Conservation (phyloP, 2,797 vertebrate genomes). For the Gallinago stenura region DNA sequence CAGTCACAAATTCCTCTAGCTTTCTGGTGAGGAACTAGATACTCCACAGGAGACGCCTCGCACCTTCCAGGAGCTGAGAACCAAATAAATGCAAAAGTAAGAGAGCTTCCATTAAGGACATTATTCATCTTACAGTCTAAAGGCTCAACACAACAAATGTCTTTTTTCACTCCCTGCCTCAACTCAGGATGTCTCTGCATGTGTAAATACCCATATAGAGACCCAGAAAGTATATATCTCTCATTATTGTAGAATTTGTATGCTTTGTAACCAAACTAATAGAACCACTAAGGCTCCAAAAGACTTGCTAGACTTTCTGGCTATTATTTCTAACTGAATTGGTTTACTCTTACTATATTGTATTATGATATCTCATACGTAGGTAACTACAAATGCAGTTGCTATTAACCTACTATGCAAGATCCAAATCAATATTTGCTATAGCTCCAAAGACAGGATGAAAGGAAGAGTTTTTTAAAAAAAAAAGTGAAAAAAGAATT, state of each 20-base stretch:
- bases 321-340: background rate
- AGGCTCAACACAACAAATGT: background rate
- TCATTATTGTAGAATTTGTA: background rate
- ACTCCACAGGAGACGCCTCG: background rate
- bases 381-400: background rate
- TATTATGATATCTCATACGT: background rate
- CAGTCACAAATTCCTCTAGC: background rate
- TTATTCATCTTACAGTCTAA: background rate
- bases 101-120: background rate
- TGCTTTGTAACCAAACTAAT: background rate
- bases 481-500: rapidly evolving
- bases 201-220: background rate
- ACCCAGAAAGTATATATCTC: background rate
- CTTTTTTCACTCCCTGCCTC: background rate
- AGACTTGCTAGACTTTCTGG: background rate
- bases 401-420: background rate
- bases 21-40: constrained; percentile 17
- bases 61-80: constrained; percentile 13
- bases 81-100: background rate
- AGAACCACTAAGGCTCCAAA: background rate
- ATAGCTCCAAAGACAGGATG: background rate
- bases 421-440: background rate
- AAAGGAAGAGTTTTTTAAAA: background rate
- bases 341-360: background rate
- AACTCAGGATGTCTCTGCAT: background rate